These are phyloP conservation scores for Chunga burmeisteri DNA, from an alignment of 2,113 vertebrate genomes.

Conservation along the genomic window DNA sequence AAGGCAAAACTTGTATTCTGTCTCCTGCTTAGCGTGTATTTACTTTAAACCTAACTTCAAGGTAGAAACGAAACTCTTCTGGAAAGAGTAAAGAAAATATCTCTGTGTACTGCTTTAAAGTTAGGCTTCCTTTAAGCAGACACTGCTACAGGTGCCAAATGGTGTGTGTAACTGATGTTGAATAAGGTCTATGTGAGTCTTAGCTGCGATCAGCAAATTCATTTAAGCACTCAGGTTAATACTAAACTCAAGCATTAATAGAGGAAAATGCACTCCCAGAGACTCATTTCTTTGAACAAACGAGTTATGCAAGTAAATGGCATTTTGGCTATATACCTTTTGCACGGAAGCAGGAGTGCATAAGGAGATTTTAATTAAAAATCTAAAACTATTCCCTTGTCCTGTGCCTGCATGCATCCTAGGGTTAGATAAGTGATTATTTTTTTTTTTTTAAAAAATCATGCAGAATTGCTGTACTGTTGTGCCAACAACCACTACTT, in stretches of 20 bases:
- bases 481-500: not conserved
- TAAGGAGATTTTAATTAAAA: slow-evolving; percentile 58
- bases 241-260: slow-evolving; percentile 27
- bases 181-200: not conserved
- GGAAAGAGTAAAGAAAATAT: slow-evolving; percentile 26
- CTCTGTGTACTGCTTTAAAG: not conserved
- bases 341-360: not conserved
- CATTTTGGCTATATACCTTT: slow-evolving; percentile 27
- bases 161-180: not conserved
- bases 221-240: slow-evolving; percentile 18
- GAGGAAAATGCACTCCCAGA: slow-evolving; percentile 31
- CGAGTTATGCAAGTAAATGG: not conserved
- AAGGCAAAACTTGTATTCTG: not conserved
- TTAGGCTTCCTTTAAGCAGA: not conserved
- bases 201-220: slow-evolving; percentile 6
- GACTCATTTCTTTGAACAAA: slow-evolving; percentile 55
- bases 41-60: slow-evolving; percentile 50
- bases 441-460: not conserved
- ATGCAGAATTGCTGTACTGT: not conserved
- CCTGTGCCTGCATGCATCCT: not conserved
- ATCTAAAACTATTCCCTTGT: slow-evolving; percentile 12
- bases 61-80: not conserved
- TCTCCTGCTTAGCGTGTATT: not conserved
- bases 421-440: not conserved
- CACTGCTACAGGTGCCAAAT: not conserved